Conservation (phyloP, 1,140 invertebrate genomes). For the Calephelis nemesis region DNA sequence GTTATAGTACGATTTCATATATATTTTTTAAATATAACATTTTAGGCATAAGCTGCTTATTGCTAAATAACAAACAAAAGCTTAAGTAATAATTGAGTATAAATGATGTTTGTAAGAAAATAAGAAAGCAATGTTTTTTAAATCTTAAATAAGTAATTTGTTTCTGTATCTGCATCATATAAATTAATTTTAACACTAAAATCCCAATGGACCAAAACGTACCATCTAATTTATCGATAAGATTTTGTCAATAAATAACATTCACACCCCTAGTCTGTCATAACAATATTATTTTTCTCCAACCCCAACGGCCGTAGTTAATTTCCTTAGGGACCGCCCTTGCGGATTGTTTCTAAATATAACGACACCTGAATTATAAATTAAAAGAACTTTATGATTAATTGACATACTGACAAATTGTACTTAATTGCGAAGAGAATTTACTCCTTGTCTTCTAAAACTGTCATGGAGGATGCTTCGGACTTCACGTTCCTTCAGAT, state of each 20-base stretch:
- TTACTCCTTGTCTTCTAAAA: too few relatives aligned
- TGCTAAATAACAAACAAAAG: too few relatives aligned
- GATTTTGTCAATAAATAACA: constrained; percentile 6
- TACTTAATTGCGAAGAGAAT: too few relatives aligned
- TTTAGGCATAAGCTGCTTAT: too few relatives aligned
- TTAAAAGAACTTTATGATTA: neutral
- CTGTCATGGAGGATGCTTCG: too few relatives aligned
- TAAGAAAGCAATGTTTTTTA: too few relatives aligned
- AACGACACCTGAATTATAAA: constrained; percentile 15
- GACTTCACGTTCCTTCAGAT: too few relatives aligned
- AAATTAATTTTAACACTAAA: neutral
- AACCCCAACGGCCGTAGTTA: constrained; percentile 15
- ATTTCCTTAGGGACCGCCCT: constrained; percentile 11
- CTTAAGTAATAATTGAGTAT: too few relatives aligned
- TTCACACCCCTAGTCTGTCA: constrained; percentile 10
- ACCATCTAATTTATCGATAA: constrained; percentile 5
- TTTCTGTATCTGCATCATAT: neutral
- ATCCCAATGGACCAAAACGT: neutral
- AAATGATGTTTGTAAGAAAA: too few relatives aligned
- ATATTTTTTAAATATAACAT: too few relatives aligned
- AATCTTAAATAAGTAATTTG: too few relatives aligned
- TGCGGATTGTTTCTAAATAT: constrained; percentile 11
- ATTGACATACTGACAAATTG: neutral
- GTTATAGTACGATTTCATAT: too few relatives aligned
- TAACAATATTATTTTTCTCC: constrained; percentile 19